These are phyloP conservation scores for Germaria angustata DNA, from an alignment of 2,888 invertebrate species.

Conservation along the genomic window DNA sequence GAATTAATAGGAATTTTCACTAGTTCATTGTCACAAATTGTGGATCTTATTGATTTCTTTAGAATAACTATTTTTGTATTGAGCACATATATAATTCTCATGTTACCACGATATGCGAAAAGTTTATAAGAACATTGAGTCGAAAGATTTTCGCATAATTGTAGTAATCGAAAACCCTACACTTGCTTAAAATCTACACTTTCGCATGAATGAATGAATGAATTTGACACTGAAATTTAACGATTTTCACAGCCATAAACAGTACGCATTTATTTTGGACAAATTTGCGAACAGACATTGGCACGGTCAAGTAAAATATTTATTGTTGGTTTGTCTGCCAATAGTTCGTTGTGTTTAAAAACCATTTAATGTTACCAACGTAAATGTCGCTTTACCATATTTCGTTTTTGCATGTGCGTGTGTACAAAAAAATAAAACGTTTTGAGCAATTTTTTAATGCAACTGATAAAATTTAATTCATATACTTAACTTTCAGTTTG, in stretches of 20 bases:
- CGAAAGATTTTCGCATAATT: no score
- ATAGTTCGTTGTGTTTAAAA: constrained; percentile 22
- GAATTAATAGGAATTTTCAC: no score
- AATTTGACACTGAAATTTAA: constrained; percentile 48
- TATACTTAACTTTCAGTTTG: constrained; percentile 48
- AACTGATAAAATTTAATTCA: constrained; percentile 37
- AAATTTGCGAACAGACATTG: background rate
- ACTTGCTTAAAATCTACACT: background rate
- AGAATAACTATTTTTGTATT: no score
- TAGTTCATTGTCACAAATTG: no score
- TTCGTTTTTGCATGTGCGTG: background rate
- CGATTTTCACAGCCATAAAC: constrained; percentile 21
- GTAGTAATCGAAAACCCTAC: constrained; percentile 10
- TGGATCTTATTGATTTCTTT: no score
- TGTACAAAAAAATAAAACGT: background rate
- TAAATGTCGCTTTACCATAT: background rate
- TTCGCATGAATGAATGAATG: constrained; percentile 2
- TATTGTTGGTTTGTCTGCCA: constrained; percentile 12
- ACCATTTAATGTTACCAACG: background rate
- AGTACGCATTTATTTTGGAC: constrained; percentile 12
- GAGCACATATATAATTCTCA: no score
- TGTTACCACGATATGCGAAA: no score
- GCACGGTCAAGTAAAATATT: constrained; percentile 8
- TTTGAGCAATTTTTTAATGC: background rate
- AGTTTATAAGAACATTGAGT: no score